These are phyloP conservation scores for Cordilura impudica DNA, from an alignment of 2,888 invertebrate genomes.

Conservation along the genomic window DNA sequence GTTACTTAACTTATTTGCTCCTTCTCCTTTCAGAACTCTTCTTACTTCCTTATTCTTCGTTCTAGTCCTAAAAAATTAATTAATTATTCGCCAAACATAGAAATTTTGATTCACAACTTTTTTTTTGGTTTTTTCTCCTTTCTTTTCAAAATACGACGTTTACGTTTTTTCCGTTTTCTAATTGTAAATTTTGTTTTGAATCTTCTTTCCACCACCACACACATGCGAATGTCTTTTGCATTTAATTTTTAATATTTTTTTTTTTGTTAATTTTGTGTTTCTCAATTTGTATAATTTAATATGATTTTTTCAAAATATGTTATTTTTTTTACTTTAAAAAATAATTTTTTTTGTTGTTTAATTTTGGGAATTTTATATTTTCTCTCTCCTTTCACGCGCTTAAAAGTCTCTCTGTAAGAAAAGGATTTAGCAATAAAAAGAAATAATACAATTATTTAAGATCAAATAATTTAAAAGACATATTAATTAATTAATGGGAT, in stretches of 20 bases:
- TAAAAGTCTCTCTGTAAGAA: constrained; percentile 74
- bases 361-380: constrained; percentile 61
- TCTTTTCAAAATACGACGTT: constrained; percentile 73
- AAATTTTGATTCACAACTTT: constrained; percentile 71
- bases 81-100: constrained; percentile 71
- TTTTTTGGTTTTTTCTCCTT: constrained; percentile 63
- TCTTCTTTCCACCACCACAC: constrained; percentile 77
- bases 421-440: constrained; percentile 53
- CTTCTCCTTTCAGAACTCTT: constrained; percentile 13
- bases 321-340: constrained; percentile 29
- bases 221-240: constrained; percentile 77
- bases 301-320: constrained; percentile 42
- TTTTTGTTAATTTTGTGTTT: constrained; percentile 53
- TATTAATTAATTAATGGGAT: background rate
- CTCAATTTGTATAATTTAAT: constrained; percentile 35
- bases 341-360: constrained; percentile 50
- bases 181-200: constrained; percentile 77
- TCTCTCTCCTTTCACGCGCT: constrained; percentile 75
- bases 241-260: constrained; percentile 71
- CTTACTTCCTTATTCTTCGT: constrained; percentile 23
- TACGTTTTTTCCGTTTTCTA: constrained; percentile 77
- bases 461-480: constrained; percentile 6
- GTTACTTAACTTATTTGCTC: constrained; percentile 25
- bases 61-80: constrained; percentile 24
- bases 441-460: constrained; percentile 1